phyloP scores from a whole-genome alignment of 2,888 invertebrate genomes.

The Caenorhabditis sp. region DNA sequence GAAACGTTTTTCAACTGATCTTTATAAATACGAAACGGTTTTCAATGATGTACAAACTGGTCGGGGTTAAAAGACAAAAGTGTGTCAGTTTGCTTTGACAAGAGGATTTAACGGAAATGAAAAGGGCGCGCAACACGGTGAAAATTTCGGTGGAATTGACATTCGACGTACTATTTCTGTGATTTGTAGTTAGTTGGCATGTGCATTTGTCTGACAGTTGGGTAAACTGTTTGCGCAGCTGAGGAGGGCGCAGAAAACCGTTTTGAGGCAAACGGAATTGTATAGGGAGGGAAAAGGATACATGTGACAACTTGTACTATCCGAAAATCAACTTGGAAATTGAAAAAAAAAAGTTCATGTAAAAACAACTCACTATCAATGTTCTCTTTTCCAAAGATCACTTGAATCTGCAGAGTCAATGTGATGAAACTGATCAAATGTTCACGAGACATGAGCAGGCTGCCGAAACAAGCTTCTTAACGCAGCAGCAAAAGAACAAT shows the following conservation, averaged over 20 bases:
- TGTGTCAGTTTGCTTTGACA: slow-evolving; percentile 8
- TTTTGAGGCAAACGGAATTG: background rate
- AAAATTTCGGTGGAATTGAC: slow-evolving; percentile 7
- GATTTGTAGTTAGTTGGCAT: slow-evolving; percentile 33
- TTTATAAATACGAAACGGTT: too few species aligned
- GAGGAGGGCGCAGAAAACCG: background rate
- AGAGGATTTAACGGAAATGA: slow-evolving; percentile 1
- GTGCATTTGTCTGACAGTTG: background rate
- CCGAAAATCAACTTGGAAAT: too few species aligned
- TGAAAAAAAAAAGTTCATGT: too few species aligned
- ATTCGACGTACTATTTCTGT: slow-evolving; percentile 20
- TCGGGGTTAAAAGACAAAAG: slow-evolving; percentile 5
- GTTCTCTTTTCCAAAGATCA: too few species aligned
- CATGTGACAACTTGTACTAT: too few species aligned
- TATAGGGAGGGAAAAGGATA: background rate
- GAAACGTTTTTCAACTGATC: too few species aligned
- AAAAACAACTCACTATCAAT: too few species aligned
- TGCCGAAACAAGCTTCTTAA: slow-evolving; percentile 45
- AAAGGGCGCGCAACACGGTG: too few species aligned
- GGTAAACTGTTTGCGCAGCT: slow-evolving; percentile 38
- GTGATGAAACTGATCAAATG: slow-evolving; percentile 38
- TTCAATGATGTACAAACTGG: slow-evolving; percentile 25
- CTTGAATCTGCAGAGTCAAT: slow-evolving; percentile 23
- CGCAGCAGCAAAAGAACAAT: slow-evolving; percentile 56
- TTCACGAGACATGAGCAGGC: slow-evolving; percentile 26